Percentiles rank a stretch among this genome's conserved stretches.
Conservation (phyloP, 2,113 vertebrate species). For the Ptilonorhynchus violaceus region DNA sequence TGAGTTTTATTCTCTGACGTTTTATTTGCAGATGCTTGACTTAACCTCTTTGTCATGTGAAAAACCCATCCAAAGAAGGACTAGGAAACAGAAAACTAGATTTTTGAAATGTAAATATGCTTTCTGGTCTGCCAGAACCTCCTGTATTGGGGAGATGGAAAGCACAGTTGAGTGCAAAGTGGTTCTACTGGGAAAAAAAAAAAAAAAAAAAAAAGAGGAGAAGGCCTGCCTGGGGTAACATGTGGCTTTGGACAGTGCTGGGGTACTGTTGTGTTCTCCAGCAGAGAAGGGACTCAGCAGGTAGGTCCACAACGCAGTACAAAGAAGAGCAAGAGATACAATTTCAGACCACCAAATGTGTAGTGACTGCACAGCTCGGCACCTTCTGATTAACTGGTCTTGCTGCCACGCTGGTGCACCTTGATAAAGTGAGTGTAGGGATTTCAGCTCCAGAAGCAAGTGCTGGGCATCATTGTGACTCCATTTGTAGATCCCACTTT, state of each 20-base stretch:
- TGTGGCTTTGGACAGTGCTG: too few relatives aligned
- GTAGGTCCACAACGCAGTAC: too few relatives aligned
- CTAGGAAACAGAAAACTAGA: background rate
- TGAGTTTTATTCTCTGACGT: background rate
- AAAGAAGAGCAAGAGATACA: background rate
- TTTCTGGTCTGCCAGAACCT: background rate
- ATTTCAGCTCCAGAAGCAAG: background rate
- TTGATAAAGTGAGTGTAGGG: background rate
- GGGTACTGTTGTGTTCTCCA: background rate
- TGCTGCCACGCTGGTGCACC: background rate
- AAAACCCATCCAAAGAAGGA: background rate
- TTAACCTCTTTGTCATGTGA: background rate
- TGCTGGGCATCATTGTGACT: background rate
- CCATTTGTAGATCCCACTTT: background rate
- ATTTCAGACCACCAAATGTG: background rate
- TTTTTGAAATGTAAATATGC: background rate
- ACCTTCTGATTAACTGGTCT: background rate
- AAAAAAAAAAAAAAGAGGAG: background rate
- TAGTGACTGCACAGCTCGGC: background rate
- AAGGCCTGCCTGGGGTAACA: accelerated
- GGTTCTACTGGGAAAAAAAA: accelerated
- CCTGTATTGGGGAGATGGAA: background rate
- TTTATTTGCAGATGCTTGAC: background rate
- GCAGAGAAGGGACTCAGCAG: background rate
- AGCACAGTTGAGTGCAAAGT: background rate